Evolutionary conservation across 2,113 vertebrate species (phyloP), one percentile per base, ranked within the genome.

Genomic region (Micronycteris hirsuta): DNA sequence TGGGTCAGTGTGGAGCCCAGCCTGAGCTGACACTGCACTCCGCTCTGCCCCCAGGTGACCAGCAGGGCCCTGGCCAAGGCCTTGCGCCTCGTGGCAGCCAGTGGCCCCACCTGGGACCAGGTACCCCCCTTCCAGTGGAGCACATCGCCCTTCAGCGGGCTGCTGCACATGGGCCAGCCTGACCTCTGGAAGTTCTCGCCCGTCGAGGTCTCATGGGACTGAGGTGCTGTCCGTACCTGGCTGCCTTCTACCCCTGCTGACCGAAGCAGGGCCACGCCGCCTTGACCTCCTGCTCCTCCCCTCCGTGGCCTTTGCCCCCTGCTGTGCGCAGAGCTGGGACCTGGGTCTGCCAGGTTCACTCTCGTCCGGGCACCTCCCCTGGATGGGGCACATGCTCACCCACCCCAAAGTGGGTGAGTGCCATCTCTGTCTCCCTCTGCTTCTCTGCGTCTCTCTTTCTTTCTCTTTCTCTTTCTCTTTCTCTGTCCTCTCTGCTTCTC

Each of bases 41-140:
- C 16, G 41, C 31, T 58, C 33, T 47, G 19, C 47, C 68, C 2
- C 47, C 97, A 99, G 99, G 90, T 99, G 94, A 99, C 99, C 3
- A 99, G 99, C n/a, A 98, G 77, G 0, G 89, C 93, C 9, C 98
- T 99, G 98, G 99, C 98, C 73, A 98, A 97, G 86, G 20, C 96
- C 20, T 98, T 99, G 0, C 92, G 98, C 84, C 97, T 99, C 95
- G 2, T 99, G 89, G 99, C 99, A 0, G 98, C 95, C 95, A 99
- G 99, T 0, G 99, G 99, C 2, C 99, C 99, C 0, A 98, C 99
- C 1, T 99, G 99, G 99, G 99, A 99, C 0, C 98, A 99, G 13
- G 97, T 99, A 5, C 99, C 99, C 1, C 98, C 99, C 0, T 99
- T 99, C 98, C 98, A 99, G 97, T 99, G 99, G 99, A 99, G 99